These are phyloP conservation scores for Muscicapa adusta DNA, from an alignment of 2,113 vertebrate species.

Conservation along the genomic window DNA sequence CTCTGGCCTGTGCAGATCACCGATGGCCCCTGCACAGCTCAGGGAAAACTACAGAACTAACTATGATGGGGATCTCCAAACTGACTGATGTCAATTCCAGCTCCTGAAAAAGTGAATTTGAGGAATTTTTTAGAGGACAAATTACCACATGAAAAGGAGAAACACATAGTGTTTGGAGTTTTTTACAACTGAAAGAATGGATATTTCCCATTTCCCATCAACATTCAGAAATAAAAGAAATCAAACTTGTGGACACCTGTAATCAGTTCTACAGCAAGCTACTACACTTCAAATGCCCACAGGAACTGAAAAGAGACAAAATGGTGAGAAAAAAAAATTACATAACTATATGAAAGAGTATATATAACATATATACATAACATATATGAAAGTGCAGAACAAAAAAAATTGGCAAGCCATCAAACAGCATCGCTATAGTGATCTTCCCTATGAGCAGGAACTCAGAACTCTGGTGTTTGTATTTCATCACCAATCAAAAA, in stretches of 20 bases:
- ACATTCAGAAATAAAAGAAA: background rate
- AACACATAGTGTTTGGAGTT: rapidly evolving
- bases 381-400: background rate
- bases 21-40: background rate
- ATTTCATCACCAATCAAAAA: background rate
- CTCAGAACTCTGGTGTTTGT: background rate
- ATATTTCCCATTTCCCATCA: background rate
- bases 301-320: background rate
- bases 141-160: background rate
- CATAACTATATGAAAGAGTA: background rate
- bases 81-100: background rate
- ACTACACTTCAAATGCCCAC: background rate
- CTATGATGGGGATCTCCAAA: background rate
- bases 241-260: background rate
- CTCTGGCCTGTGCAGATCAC: background rate
- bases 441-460: background rate
- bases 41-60: background rate
- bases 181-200: background rate
- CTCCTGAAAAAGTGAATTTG: background rate
- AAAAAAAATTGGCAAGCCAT: background rate
- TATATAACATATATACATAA: background rate
- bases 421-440: background rate
- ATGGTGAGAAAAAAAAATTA: background rate
- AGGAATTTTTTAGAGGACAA: background rate
- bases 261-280: background rate